These are phyloP conservation scores for Clarias macrocephalus DNA, from an alignment of 2,113 vertebrate species.

Conservation along the genomic window DNA sequence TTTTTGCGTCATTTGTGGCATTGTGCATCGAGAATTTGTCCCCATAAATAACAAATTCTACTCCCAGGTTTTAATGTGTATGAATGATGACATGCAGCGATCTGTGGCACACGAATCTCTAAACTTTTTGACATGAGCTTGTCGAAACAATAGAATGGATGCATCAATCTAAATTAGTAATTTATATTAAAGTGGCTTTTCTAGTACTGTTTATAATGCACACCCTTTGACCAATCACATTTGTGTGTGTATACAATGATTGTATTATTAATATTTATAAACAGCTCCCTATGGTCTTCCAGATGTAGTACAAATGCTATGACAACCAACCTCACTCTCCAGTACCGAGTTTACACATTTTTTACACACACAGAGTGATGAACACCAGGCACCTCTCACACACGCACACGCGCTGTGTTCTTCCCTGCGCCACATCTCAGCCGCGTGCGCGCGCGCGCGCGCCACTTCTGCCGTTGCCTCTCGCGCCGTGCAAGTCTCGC, in stretches of 20 bases:
- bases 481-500: slow-evolving; percentile 1
- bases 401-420: background rate
- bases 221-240: too few species aligned
- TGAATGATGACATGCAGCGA: too few species aligned
- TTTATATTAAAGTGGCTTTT: background rate
- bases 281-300: background rate
- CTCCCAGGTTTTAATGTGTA: too few species aligned
- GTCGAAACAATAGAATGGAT: background rate
- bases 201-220: too few species aligned
- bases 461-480: background rate
- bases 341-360: background rate
- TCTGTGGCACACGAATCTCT: too few species aligned
- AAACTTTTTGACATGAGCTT: too few species aligned
- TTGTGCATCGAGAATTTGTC: too few species aligned
- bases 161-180: background rate
- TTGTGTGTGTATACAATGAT: too few species aligned
- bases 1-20: too few species aligned
- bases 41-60: too few species aligned
- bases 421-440: background rate
- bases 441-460: background rate
- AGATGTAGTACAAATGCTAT: background rate
- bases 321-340: background rate
- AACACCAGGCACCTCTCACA: background rate
- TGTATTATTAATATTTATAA: background rate
- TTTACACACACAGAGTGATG: background rate